Percentiles rank a stretch among this genome's conserved stretches.
Conservation (phyloP, 2,888 invertebrate species). For the Drosophila pegasa region DNA sequence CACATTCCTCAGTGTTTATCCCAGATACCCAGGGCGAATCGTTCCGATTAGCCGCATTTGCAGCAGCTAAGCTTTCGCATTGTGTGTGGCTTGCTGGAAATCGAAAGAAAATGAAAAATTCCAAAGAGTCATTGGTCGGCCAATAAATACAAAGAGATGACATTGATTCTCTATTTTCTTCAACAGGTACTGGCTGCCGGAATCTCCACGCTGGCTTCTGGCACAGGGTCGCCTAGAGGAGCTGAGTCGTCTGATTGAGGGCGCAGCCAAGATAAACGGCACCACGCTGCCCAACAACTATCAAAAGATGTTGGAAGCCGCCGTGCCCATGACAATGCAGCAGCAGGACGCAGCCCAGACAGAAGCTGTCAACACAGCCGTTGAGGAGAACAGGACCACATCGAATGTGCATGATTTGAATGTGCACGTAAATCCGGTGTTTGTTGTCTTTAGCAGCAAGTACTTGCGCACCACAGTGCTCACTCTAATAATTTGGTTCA, state of each 20-base stretch:
- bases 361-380: conserved; percentile 20
- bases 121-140: conserved; percentile 60
- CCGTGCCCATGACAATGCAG: conserved; percentile 76
- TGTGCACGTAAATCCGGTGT: conserved; percentile 85
- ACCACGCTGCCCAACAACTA: conserved; percentile 88
- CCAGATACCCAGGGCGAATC: conserved; percentile 13
- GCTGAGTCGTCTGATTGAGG: conserved; percentile 88
- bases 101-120: conserved; percentile 70
- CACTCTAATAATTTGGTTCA: conserved; percentile 90
- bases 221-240: conserved; percentile 89
- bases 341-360: conserved; percentile 24
- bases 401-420: conserved; percentile 13
- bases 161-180: conserved; percentile 37
- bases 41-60: conserved; percentile 43
- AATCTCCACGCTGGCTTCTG: conserved; percentile 92
- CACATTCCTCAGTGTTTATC: conserved; percentile 67
- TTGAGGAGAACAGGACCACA: conserved; percentile 66
- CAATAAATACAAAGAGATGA: conserved; percentile 55
- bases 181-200: conserved; percentile 90
- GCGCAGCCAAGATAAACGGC: conserved; percentile 89
- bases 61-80: background rate
- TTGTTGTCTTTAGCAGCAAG: conserved; percentile 88
- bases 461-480: conserved; percentile 89
- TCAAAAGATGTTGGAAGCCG: conserved; percentile 87
- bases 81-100: conserved; percentile 30